Evolutionary conservation across 2,888 invertebrate species (phyloP), one percentile per base, ranked within the genome.

Genomic region (Rhopalosiphum nymphaeae): DNA sequence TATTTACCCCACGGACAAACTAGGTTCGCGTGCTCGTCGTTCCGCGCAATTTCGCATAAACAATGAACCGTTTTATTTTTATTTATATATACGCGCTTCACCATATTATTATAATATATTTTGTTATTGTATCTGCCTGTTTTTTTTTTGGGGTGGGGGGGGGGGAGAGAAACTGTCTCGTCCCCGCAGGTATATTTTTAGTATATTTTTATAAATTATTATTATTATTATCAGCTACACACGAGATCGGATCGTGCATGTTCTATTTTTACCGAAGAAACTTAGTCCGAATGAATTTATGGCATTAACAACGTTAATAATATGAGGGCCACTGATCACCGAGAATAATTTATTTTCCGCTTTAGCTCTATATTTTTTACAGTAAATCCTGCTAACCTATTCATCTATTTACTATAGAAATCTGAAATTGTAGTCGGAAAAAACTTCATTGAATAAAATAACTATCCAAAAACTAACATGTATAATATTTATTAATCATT

Each of bases 31-130:
- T 49, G 53, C 21, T 53, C 88, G 26, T 56, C 53, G 88, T 88
- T 88, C 88, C 88, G 88, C 88, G 88, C 88, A 36, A 88, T 88
- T 88, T 88, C 53, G 25, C 88, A 26, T 53, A 88, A 36, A 78
- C 78, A 78, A 78, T 78, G 78, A 78, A 36, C 36, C 9, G 9
- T 78, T 78, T 78, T 61, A n/a, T 67, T 67, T 53, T 53, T 53
- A 16, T 53, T 49, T 11, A 10, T 49, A 36, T 78, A 78, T 11
- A 36, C 78, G 9, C 21, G 9, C 36, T 36, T 36, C 16, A 36
- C 78, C 9, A 36, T 78, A 10, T 78, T 36, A 78, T 78, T 36
- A 78, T 53, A 57, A 57, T 36, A 21, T 21, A 36, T 78, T 78
- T 78, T 78, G 21, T 36, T 36, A 78, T 21, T 78, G 78, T 78